A percentile compares a stretch with the other conserved stretches of the same genome.
Evolutionary conservation across 2,113 vertebrate species (phyloP).

Genomic region (Antigone vipio): DNA sequence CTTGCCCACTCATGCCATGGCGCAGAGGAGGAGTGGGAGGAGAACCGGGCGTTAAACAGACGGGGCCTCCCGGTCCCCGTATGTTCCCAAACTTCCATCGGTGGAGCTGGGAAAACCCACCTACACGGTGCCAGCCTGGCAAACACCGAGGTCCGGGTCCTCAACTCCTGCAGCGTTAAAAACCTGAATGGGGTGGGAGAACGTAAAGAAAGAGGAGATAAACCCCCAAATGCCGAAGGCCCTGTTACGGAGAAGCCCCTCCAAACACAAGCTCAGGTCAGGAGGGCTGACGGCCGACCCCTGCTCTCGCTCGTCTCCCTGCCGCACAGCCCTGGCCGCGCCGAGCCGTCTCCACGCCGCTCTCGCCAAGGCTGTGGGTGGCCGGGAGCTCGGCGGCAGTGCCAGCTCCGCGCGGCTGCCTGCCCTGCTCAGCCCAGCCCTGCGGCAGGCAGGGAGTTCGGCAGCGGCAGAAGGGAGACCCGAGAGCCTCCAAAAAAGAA

Average conservation of each 20-base stretch:
- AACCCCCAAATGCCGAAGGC: neutral
- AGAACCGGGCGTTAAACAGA: neutral
- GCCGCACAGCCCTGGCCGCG: rapidly evolving
- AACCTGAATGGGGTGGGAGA: neutral
- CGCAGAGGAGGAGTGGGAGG: neutral
- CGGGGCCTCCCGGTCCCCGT: neutral
- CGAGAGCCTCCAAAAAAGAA: neutral
- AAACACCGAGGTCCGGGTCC: neutral
- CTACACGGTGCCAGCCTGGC: neutral
- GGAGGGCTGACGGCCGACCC: neutral
- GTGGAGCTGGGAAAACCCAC: neutral
- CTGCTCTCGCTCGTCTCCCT: neutral
- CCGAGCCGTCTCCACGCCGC: rapidly evolving
- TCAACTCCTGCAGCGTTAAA: rapidly evolving
- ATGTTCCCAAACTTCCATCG: neutral
- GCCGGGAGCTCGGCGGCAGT: neutral
- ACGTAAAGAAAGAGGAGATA: neutral
- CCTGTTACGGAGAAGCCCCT: neutral
- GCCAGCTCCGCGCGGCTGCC: neutral
- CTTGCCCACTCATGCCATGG: neutral
- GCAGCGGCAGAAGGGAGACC: neutral
- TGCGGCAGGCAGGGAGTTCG: neutral
- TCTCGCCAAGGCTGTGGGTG: neutral
- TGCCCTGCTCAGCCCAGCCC: neutral
- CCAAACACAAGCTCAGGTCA: neutral